Evolutionary conservation across 2,888 invertebrate species (phyloP), one percentile per base, ranked within the genome.

Genomic region (Lysandra bellargus): DNA sequence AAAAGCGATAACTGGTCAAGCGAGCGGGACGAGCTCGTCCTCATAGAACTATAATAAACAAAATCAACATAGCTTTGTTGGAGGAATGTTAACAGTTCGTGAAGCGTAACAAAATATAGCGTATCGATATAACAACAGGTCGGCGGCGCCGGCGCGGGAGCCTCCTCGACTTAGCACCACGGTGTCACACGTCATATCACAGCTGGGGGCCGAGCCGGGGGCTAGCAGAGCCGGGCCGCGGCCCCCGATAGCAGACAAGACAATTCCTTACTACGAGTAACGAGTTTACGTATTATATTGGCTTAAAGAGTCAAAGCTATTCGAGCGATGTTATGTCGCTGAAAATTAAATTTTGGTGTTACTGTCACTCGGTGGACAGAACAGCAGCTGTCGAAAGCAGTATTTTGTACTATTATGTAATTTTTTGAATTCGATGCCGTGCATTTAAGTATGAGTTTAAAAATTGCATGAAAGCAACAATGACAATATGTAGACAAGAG

Each of bases 31-130:
- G 86, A 86, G 87, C 88, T 87, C 85, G 89, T 91, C 90, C 88
- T 88, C 86, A 89, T 90, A 90, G 88, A 91, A 90, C 90, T 93
- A 93, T 90, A 83, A 89, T 89, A 91, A 93, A 92, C 91, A 93
- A 92, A 93, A 89, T 91, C 91, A 93, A 93, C 92, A 91, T 92
- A 90, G 90, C 88, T 89, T 92, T 88, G 89, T 89, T 90, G 91
- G 91, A 91, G 94, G 94, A 94, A 94, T 94, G 94, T 94, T 92
- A 93, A 93, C 90, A 93, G 91, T 91, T 89, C 89, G 89, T 88
- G 89, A 90, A 91, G 91, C 90, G 90, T 89, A 89, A 90, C 90
- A 91, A 92, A 93, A 57, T 57, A 57, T 89, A 90, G 89, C 86
- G 88, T 86, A 87, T 87, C 88, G 88, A 87, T 84, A 87, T 85